A percentile compares a stretch with the other conserved stretches of the same genome.
These are phyloP conservation scores for Aviceda subcristata DNA, from an alignment of 2,113 vertebrate genomes.

Conservation along the genomic window DNA sequence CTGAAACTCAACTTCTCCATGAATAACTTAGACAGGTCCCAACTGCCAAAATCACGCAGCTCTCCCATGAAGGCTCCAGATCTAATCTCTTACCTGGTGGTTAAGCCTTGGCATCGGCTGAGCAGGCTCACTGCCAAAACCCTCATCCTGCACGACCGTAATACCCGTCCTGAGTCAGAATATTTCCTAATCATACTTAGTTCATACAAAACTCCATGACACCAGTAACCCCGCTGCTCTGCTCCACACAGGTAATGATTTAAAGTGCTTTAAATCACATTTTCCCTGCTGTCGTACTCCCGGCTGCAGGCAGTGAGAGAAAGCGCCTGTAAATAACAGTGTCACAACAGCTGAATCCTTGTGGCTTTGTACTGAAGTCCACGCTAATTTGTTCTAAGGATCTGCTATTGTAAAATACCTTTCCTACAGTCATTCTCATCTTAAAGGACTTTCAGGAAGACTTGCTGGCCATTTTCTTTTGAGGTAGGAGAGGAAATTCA, in stretches of 20 bases:
- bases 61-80: not conserved
- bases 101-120: not conserved
- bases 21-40: not conserved
- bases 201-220: not conserved
- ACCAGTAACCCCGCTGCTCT: not conserved
- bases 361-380: not conserved
- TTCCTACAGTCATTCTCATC: not conserved
- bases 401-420: not conserved
- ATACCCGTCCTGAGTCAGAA: not conserved
- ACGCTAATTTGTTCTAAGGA: not conserved
- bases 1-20: not conserved
- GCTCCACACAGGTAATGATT: not conserved
- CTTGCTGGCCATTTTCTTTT: not conserved
- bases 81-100: not conserved
- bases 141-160: not conserved
- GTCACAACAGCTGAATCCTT: not conserved
- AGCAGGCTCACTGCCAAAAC: not conserved
- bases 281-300: not conserved
- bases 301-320: not conserved
- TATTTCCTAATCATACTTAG: no score
- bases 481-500: not conserved
- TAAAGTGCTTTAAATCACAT: not conserved
- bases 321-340: not conserved
- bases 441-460: not conserved
- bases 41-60: fast-evolving